Evolutionary conservation across 2,888 invertebrate species (phyloP), one percentile per base, ranked within the genome.

Genomic region (Cheilosia urbana): DNA sequence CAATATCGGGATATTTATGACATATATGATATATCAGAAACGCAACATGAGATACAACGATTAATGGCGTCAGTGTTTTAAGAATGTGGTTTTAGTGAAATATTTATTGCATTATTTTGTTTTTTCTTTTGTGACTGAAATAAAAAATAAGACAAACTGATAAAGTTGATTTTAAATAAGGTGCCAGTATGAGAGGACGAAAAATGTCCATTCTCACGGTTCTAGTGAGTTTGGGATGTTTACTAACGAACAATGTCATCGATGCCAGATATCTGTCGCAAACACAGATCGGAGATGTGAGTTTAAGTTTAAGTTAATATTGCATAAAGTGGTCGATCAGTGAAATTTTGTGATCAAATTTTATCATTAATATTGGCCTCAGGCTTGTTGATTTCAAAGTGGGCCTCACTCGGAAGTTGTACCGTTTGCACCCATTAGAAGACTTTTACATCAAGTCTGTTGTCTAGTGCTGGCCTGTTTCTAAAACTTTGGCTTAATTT

Each of bases 141-240:
- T 53, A 34, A 69, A 58, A 45, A 42, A 68, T 24, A 66, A 42
- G 27, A 34, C 62, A 40, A 49, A 49, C 19, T 37, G 2, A 55
- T n/a, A 58, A 58, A 55, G 42, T 13, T 42, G 40, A 21, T 27
- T 66, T 49, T 47, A 27, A 37, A 17, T 15, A 24, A 9, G n/a
- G 15, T 7, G 27, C 15, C 51, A 37, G 15, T 19, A 85, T 85
- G 85, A 49, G 55, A 40, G 62, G 73, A 45, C 19, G 15, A 1
- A 63, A 45, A 77, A 63, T 85, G n/a, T 77, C 72, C 76, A 57
- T 68, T 1, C 85, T 85, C 85, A 72, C 81, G 37, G 17, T 72
- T 17, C 15, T 85, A 72, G 81, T 81, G 85, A 77, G 81, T 63
- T 72, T 85, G 62, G 85, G 49, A 45, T 77, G n/a, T 77, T 72